Conservation (phyloP, 1,140 invertebrate species). For the Drosophila tani region DNA sequence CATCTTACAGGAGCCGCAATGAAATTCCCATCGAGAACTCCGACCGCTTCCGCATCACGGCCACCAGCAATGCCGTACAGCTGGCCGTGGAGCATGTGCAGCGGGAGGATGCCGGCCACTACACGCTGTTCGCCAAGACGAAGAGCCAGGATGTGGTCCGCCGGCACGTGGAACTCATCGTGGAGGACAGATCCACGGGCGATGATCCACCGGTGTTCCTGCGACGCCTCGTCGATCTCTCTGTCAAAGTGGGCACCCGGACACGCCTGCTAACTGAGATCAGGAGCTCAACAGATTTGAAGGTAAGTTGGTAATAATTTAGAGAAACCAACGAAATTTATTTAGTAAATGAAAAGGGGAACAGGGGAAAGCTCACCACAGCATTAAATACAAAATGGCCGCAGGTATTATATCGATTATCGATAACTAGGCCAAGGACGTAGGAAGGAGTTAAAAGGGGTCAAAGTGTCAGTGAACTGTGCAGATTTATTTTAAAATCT, state of each 20-base stretch:
- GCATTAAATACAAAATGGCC: background rate
- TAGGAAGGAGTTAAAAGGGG: background rate
- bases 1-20: slow-evolving; percentile 66
- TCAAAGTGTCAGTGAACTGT: too few relatives aligned
- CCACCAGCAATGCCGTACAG: slow-evolving; percentile 84
- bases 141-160: slow-evolving; percentile 77
- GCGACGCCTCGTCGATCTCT: slow-evolving; percentile 91
- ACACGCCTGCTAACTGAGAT: slow-evolving; percentile 94
- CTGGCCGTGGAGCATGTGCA: slow-evolving; percentile 84
- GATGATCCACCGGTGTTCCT: slow-evolving; percentile 92
- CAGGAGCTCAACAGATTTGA: slow-evolving; percentile 90
- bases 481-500: too few relatives aligned
- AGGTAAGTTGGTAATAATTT: slow-evolving; percentile 86
- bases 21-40: slow-evolving; percentile 83
- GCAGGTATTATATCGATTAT: background rate
- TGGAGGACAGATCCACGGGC: slow-evolving; percentile 85
- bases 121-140: slow-evolving; percentile 81
- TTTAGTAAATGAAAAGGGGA: background rate
- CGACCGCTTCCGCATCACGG: slow-evolving; percentile 83
- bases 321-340: too few relatives aligned
- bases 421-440: background rate
- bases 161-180: slow-evolving; percentile 79
- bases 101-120: slow-evolving; percentile 83
- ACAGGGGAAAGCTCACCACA: background rate
- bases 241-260: slow-evolving; percentile 93